Conservation (phyloP, 2,113 vertebrate genomes). For the Nesoenas mayeri region DNA sequence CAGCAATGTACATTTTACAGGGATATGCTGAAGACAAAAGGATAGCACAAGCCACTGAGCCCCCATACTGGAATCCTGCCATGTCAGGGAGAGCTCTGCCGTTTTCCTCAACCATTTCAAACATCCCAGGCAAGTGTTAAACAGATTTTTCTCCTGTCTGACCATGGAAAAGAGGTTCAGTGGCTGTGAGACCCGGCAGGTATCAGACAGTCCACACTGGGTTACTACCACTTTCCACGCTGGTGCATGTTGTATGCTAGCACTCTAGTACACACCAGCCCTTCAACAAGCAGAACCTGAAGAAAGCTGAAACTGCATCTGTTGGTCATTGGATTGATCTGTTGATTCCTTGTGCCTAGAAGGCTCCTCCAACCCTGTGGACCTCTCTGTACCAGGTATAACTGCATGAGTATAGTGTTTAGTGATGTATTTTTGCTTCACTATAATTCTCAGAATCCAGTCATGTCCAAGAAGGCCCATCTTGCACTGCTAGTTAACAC, state of each 20-base stretch:
- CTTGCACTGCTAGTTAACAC: background rate
- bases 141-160: background rate
- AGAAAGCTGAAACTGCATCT: background rate
- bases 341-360: background rate
- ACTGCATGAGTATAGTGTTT: background rate
- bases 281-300: background rate
- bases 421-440: background rate
- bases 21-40: background rate
- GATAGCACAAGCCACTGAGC: background rate
- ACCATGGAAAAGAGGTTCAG: background rate
- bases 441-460: background rate
- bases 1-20: background rate
- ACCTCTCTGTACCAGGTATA: background rate
- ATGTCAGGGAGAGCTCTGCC: background rate
- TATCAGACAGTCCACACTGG: background rate
- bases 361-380: background rate
- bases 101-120: background rate
- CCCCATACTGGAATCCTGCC: background rate
- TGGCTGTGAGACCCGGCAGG: background rate
- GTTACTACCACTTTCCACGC: background rate
- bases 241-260: background rate
- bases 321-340: background rate
- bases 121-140: background rate
- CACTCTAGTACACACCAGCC: background rate
- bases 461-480: background rate